Evolutionary conservation across 2,797 vertebrate species (phyloP), one percentile per base, ranked within the genome.

Genomic region (Microctenopoma steveboyesi): DNA sequence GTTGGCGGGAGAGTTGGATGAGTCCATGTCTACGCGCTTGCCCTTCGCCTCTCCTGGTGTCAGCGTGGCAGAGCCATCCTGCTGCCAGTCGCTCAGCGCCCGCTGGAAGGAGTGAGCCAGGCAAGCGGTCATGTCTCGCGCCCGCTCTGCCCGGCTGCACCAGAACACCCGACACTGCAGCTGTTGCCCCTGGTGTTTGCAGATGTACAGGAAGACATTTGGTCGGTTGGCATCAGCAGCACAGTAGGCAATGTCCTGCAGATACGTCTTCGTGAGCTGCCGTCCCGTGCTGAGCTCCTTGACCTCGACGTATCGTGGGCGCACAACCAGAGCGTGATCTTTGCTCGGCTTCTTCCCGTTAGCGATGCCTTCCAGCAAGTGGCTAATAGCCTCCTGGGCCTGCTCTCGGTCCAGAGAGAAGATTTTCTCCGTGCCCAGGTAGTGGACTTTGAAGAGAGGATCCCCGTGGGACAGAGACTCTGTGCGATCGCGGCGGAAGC

Each of bases 141-240:
- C 94, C 48, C 93, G 81, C 86, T 95, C 94, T 0, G 92, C 94
- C 28, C 93, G 91, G 81, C 91, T 94, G 87, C 95, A 95, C 93
- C 94, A 95, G 86, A 95, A 95, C 55, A 95, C 94, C 2, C 94
- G 90, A 43, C 95, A 95, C 85, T 94, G 94, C 83, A 95, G 92
- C 91, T 95, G 94, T 87, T 95, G 92, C 0, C 93, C 92, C 0
- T 92, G 93, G 18, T 93, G 93, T 37, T 93, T 92, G 82, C 95
- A 95, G 90, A 95, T 95, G 89, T 95, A 95, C 35, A 95, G 83
- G 88, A 95, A 95, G 67, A 95, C 92, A 4, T 94, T 94, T 73
- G 94, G 94, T 7, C 89, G 82, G 57, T 73, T 74, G 28, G 89
- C 82, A 28, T 95, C 94, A 0, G 94, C 93, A 0, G 93, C 92